Conservation (phyloP, 2,797 vertebrate genomes). For the Staurois parvus region DNA sequence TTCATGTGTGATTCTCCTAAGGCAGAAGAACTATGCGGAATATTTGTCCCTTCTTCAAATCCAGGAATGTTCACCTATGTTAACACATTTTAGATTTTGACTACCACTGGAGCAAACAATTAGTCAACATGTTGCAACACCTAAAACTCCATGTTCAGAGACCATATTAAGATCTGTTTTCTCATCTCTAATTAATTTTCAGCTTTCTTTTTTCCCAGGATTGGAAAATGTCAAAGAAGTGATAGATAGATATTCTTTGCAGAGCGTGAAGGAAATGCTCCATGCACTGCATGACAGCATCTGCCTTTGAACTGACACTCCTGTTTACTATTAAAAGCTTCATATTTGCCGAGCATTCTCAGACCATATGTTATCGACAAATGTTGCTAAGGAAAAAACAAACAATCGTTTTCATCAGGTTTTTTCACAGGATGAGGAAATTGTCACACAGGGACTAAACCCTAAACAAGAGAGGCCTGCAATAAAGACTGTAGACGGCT, state of each 20-base stretch:
- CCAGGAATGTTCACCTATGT: neutral
- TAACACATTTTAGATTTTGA: neutral
- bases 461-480: conserved; percentile 64
- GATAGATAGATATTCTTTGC: conserved; percentile 44
- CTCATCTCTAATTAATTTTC: conserved; percentile 22
- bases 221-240: conserved; percentile 46
- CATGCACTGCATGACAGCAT: conserved; percentile 70
- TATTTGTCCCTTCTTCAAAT: neutral
- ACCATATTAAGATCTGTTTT: conserved; percentile 10
- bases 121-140: neutral
- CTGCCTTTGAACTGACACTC: conserved; percentile 75
- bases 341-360: conserved; percentile 81
- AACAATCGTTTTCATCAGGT: conserved; percentile 81
- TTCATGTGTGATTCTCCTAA: too few relatives aligned
- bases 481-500: conserved; percentile 15
- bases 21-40: too few relatives aligned
- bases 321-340: conserved; percentile 82
- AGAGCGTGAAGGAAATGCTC: conserved; percentile 25
- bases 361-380: conserved; percentile 84
- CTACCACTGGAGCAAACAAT: neutral
- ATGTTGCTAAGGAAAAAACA: conserved; percentile 81
- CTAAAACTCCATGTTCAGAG: neutral
- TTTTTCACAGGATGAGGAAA: conserved; percentile 68
- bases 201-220: conserved; percentile 10
- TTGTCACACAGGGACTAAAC: conserved; percentile 77